A percentile compares a stretch with the other conserved stretches of the same genome.
These are phyloP conservation scores for Sinocyclocheilus grahami DNA, from an alignment of 2,113 vertebrate species.

Conservation along the genomic window DNA sequence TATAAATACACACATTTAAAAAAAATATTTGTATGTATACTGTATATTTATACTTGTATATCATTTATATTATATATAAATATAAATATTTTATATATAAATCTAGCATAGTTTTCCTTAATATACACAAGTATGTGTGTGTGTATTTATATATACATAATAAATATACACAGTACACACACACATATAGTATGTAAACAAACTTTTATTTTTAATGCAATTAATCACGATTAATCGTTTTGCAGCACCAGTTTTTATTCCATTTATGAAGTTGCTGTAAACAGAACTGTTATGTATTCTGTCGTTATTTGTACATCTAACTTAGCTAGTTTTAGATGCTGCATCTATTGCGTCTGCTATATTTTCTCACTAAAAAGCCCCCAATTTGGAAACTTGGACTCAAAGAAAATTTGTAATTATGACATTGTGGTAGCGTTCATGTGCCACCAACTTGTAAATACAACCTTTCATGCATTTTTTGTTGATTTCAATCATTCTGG, in stretches of 20 bases:
- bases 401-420: background rate
- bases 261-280: background rate
- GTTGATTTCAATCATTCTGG: background rate
- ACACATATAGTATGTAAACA: too few species aligned
- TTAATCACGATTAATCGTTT: too few species aligned
- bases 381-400: background rate
- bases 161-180: too few species aligned
- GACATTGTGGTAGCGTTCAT: background rate
- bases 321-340: background rate
- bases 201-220: too few species aligned
- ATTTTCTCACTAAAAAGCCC: background rate
- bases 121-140: too few species aligned
- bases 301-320: background rate
- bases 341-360: background rate
- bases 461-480: background rate
- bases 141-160: too few species aligned
- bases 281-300: background rate
- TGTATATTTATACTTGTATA: too few species aligned
- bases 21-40: too few species aligned
- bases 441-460: background rate
- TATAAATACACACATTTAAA: too few species aligned
- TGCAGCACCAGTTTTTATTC: background rate
- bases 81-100: too few species aligned
- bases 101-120: too few species aligned
- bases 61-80: too few species aligned